These are phyloP conservation scores for Zeuzera pyrina DNA, from an alignment of 2,888 invertebrate genomes.

Conservation along the genomic window DNA sequence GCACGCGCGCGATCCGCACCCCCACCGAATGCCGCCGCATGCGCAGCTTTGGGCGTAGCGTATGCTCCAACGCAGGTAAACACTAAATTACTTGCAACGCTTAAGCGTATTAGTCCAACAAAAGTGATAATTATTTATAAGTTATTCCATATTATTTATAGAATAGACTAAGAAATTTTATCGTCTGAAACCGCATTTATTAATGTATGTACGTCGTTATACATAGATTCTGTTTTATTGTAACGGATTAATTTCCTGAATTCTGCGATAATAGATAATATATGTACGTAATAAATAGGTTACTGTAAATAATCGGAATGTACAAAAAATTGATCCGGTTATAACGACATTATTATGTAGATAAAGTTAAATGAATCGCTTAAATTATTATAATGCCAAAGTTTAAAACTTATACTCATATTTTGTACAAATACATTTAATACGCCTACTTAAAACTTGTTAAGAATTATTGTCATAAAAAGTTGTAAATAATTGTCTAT, in stretches of 20 bases:
- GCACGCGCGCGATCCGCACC: constrained; percentile 53
- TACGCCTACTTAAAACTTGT: constrained; percentile 1
- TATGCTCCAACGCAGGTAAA: constrained; percentile 78
- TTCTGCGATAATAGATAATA: constrained; percentile 67
- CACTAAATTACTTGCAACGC: constrained; percentile 59
- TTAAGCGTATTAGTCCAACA: constrained; percentile 71
- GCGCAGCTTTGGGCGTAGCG: constrained; percentile 88
- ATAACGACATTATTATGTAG: constrained; percentile 17
- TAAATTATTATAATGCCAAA: constrained; percentile 65
- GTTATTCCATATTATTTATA: constrained; percentile 56
- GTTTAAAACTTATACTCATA: constrained; percentile 55
- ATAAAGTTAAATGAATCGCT: constrained; percentile 22
- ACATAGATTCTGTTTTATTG: constrained; percentile 38
- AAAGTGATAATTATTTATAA: constrained; percentile 65
- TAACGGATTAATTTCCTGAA: constrained; percentile 54
- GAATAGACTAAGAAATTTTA: constrained; percentile 24
- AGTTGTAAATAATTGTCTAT: constrained; percentile 55
- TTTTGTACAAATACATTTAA: constrained; percentile 58
- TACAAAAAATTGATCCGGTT: constrained; percentile 12
- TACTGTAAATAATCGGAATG: constrained; percentile 40
- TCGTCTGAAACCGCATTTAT: constrained; percentile 43
- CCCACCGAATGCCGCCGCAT: constrained; percentile 74
- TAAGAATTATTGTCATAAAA: constrained; percentile 25
- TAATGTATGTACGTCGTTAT: constrained; percentile 12
- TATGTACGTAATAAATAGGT: constrained; percentile 25